Evolutionary conservation across 2,113 vertebrate species (phyloP).

Genomic region (Crotalus horridus): DNA sequence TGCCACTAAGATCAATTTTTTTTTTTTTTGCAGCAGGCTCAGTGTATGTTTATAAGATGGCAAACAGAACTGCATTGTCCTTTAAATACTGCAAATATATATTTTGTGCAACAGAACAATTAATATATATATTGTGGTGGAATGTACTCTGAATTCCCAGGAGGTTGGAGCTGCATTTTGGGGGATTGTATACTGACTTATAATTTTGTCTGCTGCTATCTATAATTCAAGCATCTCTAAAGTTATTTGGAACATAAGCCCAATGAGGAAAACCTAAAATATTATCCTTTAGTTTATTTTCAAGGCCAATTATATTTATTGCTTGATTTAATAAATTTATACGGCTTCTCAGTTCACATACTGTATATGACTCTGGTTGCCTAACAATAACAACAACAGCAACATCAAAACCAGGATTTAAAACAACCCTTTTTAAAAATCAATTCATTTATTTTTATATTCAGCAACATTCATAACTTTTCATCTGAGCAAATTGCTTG

Average conservation of each 20-base stretch:
- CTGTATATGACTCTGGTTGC: not conserved
- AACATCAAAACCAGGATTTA: not conserved
- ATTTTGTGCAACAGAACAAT: not conserved
- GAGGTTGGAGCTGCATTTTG: not conserved
- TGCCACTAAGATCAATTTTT: not conserved
- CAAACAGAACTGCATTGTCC: not conserved
- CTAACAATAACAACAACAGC: not conserved
- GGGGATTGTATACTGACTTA: not conserved
- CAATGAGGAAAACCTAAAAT: not conserved
- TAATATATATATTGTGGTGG: not conserved
- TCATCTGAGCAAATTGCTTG: slow-evolving; percentile 54
- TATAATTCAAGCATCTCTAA: not conserved
- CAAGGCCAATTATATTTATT: slow-evolving; percentile 57
- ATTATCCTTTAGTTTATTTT: slow-evolving; percentile 47
- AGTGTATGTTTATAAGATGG: not conserved
- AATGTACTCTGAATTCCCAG: not conserved
- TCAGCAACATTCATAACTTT: slow-evolving; percentile 54
- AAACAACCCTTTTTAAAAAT: slow-evolving; percentile 25
- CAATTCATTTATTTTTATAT: slow-evolving; percentile 64
- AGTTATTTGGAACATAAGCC: not conserved
- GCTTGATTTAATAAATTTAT: not conserved
- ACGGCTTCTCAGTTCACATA: not conserved
- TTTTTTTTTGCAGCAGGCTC: not conserved
- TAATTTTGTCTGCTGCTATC: not conserved
- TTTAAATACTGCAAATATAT: not conserved